These are phyloP conservation scores for Caranx melampygus DNA, from an alignment of 2,113 vertebrate genomes.

Conservation along the genomic window DNA sequence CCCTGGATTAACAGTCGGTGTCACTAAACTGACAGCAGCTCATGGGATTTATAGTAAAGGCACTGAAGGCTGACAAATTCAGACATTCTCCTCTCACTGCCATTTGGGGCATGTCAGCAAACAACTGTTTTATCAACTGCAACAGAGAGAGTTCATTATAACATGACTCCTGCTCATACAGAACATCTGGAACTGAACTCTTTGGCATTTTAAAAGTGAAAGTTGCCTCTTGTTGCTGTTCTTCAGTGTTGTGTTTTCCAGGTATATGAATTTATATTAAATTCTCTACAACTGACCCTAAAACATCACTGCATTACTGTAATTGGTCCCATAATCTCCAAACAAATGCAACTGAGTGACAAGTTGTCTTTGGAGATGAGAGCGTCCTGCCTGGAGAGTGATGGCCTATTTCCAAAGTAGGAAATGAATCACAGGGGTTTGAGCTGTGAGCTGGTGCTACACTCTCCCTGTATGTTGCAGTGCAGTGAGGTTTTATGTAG, in stretches of 20 bases:
- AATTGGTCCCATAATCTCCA: slow-evolving; percentile 45
- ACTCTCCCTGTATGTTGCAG: slow-evolving; percentile 9
- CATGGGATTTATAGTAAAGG: neutral
- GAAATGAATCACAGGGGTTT: slow-evolving; percentile 15
- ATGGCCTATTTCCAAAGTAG: slow-evolving; percentile 43
- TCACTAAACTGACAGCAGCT: neutral
- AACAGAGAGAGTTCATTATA: neutral
- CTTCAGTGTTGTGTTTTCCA: neutral
- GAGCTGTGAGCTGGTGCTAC: slow-evolving; percentile 4
- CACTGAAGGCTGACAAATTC: neutral
- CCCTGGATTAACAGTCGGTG: neutral
- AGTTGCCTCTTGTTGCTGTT: neutral
- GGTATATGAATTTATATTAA: too few species aligned
- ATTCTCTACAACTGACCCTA: slow-evolving; percentile 25
- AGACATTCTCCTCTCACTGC: neutral
- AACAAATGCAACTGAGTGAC: slow-evolving; percentile 19
- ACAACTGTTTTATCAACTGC: neutral
- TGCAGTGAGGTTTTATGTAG: neutral
- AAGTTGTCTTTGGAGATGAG: slow-evolving; percentile 27
- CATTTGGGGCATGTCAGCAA: neutral
- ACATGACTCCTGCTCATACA: neutral
- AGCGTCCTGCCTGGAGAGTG: slow-evolving; percentile 11
- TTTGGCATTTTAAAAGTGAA: neutral
- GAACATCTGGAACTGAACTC: neutral
- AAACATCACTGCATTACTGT: slow-evolving; percentile 34